Percentiles rank a stretch among this genome's conserved stretches.
Conservation (phyloP, 2,797 vertebrate genomes). For the Falco peregrinus region DNA sequence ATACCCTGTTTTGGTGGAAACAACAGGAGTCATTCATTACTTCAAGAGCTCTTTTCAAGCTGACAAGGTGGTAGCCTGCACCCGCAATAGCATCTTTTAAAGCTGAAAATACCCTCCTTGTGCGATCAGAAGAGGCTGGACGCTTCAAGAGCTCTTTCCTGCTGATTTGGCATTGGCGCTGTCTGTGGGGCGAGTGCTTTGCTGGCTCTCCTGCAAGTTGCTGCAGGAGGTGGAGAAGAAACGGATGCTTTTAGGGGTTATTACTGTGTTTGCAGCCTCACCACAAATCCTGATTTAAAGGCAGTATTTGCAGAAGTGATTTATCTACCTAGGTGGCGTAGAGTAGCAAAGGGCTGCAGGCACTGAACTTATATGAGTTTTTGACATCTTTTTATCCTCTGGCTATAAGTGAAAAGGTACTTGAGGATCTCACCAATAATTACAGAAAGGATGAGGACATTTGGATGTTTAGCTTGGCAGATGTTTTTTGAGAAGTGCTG, state of each 20-base stretch:
- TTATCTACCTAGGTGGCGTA: not conserved
- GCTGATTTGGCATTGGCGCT: not conserved
- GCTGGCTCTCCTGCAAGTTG: fast-evolving
- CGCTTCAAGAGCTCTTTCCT: not conserved
- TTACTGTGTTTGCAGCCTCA: not conserved
- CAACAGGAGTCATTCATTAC: constrained; percentile 53
- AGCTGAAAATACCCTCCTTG: not conserved
- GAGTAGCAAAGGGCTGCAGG: not conserved
- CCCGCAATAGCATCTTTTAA: not conserved
- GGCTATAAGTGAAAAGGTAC: not conserved
- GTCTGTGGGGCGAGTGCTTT: fast-evolving
- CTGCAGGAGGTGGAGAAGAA: not conserved
- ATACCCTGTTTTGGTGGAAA: constrained; percentile 53
- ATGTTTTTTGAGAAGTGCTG: not conserved
- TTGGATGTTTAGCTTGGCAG: not conserved
- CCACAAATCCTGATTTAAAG: not conserved
- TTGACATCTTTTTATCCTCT: not conserved
- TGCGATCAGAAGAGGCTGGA: not conserved
- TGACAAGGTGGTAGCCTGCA: not conserved
- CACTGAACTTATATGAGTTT: not conserved
- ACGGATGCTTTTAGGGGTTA: not conserved
- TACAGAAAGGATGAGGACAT: not conserved
- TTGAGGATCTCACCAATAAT: not conserved
- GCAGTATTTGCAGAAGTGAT: not conserved
- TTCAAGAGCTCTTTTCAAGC: constrained; percentile 16